These are phyloP conservation scores for Synanthedon andrenaeformis DNA, from an alignment of 2,888 invertebrate species.

Conservation along the genomic window DNA sequence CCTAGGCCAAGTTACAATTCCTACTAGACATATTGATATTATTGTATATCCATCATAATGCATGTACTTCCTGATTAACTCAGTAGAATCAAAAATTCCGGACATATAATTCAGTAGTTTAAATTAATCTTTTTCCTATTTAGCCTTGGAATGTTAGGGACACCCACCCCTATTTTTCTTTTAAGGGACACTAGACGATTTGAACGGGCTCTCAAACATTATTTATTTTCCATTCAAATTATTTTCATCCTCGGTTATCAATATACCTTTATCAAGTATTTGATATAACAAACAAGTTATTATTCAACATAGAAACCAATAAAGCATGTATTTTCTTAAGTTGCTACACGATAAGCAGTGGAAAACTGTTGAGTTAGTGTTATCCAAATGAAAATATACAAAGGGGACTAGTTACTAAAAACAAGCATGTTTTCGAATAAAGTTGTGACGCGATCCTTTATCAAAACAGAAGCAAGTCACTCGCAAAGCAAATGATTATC, in stretches of 20 bases:
- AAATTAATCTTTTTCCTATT: too few species aligned
- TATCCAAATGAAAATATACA: constrained; percentile 54
- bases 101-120: too few species aligned
- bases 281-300: constrained; percentile 35
- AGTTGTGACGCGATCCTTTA: constrained; percentile 40
- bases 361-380: constrained; percentile 46
- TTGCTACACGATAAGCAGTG: constrained; percentile 61
- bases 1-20: too few species aligned
- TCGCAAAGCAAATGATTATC: constrained; percentile 32
- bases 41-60: too few species aligned
- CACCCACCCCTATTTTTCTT: too few species aligned
- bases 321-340: constrained; percentile 51
- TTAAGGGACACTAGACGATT: too few species aligned
- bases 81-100: too few species aligned
- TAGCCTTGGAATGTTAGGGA: too few species aligned
- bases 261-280: not conserved
- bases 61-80: too few species aligned
- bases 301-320: constrained; percentile 8
- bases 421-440: constrained; percentile 61
- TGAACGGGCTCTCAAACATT: too few species aligned
- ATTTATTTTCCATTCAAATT: not conserved
- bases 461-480: constrained; percentile 31
- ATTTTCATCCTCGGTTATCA: not conserved
- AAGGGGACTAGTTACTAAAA: constrained; percentile 38
- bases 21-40: too few species aligned